Base-by-base conservation (phyloP, 2,888 invertebrate species). In the Anticlea derivata region DNA sequence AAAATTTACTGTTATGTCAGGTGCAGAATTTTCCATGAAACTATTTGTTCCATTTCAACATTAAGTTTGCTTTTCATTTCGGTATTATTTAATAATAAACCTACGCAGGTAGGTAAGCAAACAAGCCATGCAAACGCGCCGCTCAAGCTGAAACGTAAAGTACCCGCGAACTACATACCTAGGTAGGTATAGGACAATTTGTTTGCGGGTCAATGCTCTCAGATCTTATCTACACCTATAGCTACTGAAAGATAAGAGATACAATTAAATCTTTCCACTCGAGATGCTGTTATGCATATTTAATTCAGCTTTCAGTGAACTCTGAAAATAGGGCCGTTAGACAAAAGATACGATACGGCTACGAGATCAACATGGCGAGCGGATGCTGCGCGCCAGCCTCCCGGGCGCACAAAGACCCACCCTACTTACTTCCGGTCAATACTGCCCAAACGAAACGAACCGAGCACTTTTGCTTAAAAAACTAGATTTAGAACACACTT, bases 301-400 rank as follows among this genome's bases (percentile, higher is more conserved):
- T 33, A 20, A 29, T 37, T 46, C 37, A 31, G 26, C n/a, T 35
- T 34, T 30, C 51, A 40, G 22, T 8, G 17, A 27, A 1, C 5
- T 7, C 10, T 3, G 13, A 51, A 54, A 49, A 8, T 47, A 47
- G 49, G 33, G 12, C 55, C 30, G 54, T 50, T 27, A 46, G 46
- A 59, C 53, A 55, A 52, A 51, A 61, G 55, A 38, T 35, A 35
- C 30, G 35, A 51, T 33, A n/a, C 23, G 33, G 11, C 47, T 43
- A 48, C 49, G 43, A 49, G 68, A 73, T 67, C 70, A 80, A 79
- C 75, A 83, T 79, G 81, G 78, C 79, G 78, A 75, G 77, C 73
- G 86, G 87, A 86, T 83, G 86, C 86, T 87, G 89, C 86, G 88
- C 87, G 83, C 70, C 81, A 83, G 82, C 83, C 83, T 83, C 83